Conservation (phyloP, 2,888 invertebrate species). For the Amiota communis region DNA sequence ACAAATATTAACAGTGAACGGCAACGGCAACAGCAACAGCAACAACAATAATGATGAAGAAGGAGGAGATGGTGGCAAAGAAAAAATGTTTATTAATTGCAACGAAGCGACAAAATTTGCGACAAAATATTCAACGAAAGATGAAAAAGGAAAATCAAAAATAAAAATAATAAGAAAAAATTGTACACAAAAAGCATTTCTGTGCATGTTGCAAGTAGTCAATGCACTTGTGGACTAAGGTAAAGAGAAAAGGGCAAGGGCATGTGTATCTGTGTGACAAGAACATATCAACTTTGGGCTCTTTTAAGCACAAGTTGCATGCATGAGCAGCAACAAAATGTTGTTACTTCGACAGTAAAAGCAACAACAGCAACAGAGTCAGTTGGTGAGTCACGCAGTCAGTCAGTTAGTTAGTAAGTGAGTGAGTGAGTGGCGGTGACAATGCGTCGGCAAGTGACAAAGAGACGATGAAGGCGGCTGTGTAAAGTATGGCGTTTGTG, state of each 20-base stretch:
- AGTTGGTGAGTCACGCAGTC: not conserved
- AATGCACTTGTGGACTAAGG: no score
- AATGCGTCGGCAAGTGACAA: not conserved
- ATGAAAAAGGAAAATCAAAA: no score
- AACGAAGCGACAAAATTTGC: constrained; percentile 59
- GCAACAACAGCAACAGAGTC: constrained; percentile 30
- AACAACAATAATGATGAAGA: constrained; percentile 44
- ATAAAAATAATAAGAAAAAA: no score
- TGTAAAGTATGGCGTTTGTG: not conserved
- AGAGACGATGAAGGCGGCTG: not conserved
- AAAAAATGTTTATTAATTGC: constrained; percentile 64
- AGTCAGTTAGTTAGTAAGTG: not conserved
- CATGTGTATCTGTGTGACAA: constrained; percentile 47
- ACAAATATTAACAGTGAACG: constrained; percentile 61
- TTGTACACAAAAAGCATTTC: no score
- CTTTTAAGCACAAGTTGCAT: not conserved
- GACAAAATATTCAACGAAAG: constrained; percentile 1
- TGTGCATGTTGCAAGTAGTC: no score
- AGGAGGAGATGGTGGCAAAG: constrained; percentile 30
- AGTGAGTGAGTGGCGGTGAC: not conserved
- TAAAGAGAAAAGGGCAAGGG: no score
- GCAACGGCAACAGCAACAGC: constrained; percentile 36
- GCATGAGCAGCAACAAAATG: constrained; percentile 4
- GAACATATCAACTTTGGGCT: constrained; percentile 52
- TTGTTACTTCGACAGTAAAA: constrained; percentile 19